Evolutionary conservation across 2,797 vertebrate species (phyloP), one percentile per base, ranked within the genome.

Genomic region (Diplodus puntazzo): DNA sequence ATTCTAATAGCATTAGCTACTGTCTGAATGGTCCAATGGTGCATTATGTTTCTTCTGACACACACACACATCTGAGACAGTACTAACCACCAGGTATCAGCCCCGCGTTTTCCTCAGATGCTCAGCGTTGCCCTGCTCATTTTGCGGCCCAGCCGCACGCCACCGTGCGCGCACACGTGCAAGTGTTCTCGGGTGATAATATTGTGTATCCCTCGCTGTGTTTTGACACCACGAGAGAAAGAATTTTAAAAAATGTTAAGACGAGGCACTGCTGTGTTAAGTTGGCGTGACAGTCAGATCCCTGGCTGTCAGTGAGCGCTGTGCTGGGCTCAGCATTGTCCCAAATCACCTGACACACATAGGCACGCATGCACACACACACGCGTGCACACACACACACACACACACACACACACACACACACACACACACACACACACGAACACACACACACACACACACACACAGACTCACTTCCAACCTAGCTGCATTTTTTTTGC

Each of bases 271-370:
- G 67, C 43, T 71, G 67, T 74, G 73, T 66, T 79, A 76, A 86
- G 67, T 80, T 67, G 73, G 53, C 82, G 75, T 85, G 84, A 84
- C 81, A 86, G 76, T 80, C 63, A n/a, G 59, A 78, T 82, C 69
- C 75, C 66, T 52, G 66, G 67, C 87, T 87, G 81, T 60, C 67
- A 77, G 69, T 50, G 70, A 70, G 60, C 10, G 73, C 80, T 82
- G 69, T 77, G 72, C 82, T 61, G 60, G 60, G 45, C 55, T 86
- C 73, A 84, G 69, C 79, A 73, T 87, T 83, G 80, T 85, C 66
- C 69, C 70, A 50, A 57, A 81, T 84, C 80, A 79, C 77, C 64
- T 81, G 67, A 86, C 73, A 69, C 39, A 67, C 49, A 70, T 11
- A 73, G 11, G 16, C 11, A 21, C 30, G 27, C 49, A 18, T 34